Base-by-base conservation (phyloP, 1,140 invertebrate genomes). In the Dufourea novaeangliae region DNA sequence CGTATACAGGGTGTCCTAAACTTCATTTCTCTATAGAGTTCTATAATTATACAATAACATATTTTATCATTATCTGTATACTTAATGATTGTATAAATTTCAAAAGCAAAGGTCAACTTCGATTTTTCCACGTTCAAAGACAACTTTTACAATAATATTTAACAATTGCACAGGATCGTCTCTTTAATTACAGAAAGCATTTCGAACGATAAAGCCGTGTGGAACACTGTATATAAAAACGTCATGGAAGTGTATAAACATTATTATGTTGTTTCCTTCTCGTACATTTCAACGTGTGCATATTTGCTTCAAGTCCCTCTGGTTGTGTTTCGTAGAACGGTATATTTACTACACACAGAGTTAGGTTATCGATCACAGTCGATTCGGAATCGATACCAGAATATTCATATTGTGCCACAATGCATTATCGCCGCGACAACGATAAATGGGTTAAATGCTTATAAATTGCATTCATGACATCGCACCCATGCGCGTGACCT, bases 371-470 rank as follows among this genome's bases (percentile, higher is more conserved):
- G 70, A 54, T 57, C 27, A 41, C 14, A 10, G 27, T 54, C 22
- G 27, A 72, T 63, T 62, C 41, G 41, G 34, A 37, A 63, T 2
- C n/a, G 32, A 72, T 72, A 63, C 37, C 62, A 17, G 10, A 59
- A 52, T 57, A 63, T 72, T 8, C 22, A 8, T 63, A 63, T 50
- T 72, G 29, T 27, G 32, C 50, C 22, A 29, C n/a, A n/a, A 27
- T 63, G 61, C 62, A 32, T 52, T 54, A 73, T 73, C 52, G 29
- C 14, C 52, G 27, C 32, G 39, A 37, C 57, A 67, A 56, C 61
- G 64, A 70, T 78, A 78, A 80, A 78, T 70, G 50, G 62, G 54
- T 67, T 62, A 78, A 71, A 78, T 78, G 34, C 67, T 78, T 61
- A 59, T 63, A 69, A 63, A 22, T 77, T 66, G 22, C 79, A 70